Percentiles rank a stretch among this genome's conserved stretches.
Evolutionary conservation across 2,113 vertebrate genomes (phyloP).

Genomic region (Gobiocypris rarus): DNA sequence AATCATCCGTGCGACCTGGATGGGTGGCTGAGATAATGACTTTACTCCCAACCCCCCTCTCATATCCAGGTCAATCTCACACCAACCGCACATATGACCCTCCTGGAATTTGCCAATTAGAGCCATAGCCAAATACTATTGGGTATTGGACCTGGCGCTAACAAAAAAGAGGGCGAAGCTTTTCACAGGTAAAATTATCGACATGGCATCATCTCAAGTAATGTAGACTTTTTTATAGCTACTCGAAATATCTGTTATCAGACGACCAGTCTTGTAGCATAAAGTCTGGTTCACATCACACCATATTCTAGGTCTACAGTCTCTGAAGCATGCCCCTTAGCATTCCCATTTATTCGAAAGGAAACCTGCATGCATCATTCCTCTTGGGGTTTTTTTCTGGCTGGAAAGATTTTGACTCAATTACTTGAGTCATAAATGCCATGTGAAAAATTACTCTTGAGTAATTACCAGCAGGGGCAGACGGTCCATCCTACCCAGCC

Average conservation of each 20-base stretch:
- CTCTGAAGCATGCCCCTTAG: neutral
- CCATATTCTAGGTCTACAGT: neutral
- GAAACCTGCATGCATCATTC: neutral
- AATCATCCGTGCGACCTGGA: conserved; percentile 21
- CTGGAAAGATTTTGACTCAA: neutral
- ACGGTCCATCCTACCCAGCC: neutral
- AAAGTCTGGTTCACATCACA: neutral
- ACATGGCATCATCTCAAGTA: neutral
- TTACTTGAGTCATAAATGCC: neutral
- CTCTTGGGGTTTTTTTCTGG: neutral
- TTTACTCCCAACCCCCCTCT: conserved; percentile 18
- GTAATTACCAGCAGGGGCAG: neutral
- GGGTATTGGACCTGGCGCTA: neutral
- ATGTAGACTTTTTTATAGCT: neutral
- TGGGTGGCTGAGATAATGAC: conserved; percentile 13
- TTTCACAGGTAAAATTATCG: neutral
- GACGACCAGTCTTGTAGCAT: neutral
- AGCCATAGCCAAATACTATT: neutral
- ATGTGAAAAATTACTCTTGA: neutral
- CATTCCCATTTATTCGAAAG: neutral
- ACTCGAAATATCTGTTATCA: neutral
- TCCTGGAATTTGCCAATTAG: neutral
- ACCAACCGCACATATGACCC: conserved; percentile 10
- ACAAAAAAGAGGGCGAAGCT: neutral
- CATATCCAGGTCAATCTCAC: conserved; percentile 29